Base-by-base conservation (phyloP, 2,888 invertebrate genomes). In the Eupithecia inturbata region DNA sequence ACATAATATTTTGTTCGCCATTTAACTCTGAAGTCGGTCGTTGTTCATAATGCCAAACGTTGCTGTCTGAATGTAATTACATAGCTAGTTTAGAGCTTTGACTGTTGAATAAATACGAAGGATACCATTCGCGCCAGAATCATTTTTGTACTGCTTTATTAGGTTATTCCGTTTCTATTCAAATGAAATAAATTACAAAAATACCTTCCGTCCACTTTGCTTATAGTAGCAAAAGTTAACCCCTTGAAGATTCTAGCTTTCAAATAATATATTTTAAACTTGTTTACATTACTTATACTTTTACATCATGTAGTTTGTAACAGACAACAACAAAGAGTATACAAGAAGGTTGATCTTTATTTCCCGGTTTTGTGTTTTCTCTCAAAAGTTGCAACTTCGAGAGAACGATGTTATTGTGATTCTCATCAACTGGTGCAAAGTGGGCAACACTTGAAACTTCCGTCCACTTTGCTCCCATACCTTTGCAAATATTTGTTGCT, bases 401-500 rank as follows among this genome's bases (percentile, higher is more conserved):
- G 67, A 72, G 62, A 64, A 74, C 67, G 45, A 63, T 68, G 74
- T 73, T 77, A 75, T 79, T 74, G 75, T 77, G 76, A 75, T 76
- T 70, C 66, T 79, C 72, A 69, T 77, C 78, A 74, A 75, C 63
- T 75, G 66, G 66, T 36, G 66, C 26, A 66, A 66, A 66, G 66
- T 66, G 66, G 66, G 66, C 36, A 66, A 26, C 66, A 66, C 66
- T 66, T 69, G 60, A 70, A 80, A 75, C 74, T 80, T 78, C 70
- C 71, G 78, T 72, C 77, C 75, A 79, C 73, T 77, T 73, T 68
- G 62, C 71, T 69, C 36, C 70, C 53, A 71, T 73, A 75, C 75
- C 72, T 78, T 69, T 75, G 71, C 64, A 73, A 78, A 76, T 73
- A 74, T 75, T 80, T 76, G 67, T 71, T 68, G 70, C 68, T 70